Conservation (phyloP, 2,113 vertebrate species). For the Pelecanus crispus region DNA sequence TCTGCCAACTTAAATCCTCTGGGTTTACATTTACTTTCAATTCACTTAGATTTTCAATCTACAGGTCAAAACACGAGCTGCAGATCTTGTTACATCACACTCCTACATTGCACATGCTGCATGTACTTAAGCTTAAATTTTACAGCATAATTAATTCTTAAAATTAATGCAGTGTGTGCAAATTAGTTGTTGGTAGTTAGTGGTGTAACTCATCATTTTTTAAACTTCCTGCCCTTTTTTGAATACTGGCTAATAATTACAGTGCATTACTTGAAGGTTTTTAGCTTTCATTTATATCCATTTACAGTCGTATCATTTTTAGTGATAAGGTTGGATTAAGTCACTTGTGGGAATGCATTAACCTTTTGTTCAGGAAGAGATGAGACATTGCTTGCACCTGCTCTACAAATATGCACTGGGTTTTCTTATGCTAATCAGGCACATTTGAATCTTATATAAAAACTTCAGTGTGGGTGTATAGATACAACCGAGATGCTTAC, state of each 20-base stretch:
- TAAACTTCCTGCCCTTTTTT: not conserved
- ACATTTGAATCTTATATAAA: conserved; percentile 54
- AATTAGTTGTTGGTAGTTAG: not conserved
- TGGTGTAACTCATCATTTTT: not conserved
- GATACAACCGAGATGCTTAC: conserved; percentile 47
- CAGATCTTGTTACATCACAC: not conserved
- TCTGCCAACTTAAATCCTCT: not conserved
- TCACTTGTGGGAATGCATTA: conserved; percentile 27
- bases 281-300: not conserved
- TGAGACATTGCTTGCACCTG: conserved; percentile 49
- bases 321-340: conserved; percentile 5
- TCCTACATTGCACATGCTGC: not conserved
- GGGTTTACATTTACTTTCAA: not conserved
- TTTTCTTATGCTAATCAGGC: conserved; percentile 57
- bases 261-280: not conserved
- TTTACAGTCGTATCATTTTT: not conserved
- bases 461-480: conserved; percentile 33
- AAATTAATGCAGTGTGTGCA: not conserved
- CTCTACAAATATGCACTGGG: conserved; percentile 15
- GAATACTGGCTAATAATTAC: not conserved
- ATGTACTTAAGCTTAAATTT: not conserved
- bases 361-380: conserved; percentile 53
- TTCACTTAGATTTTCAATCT: not conserved
- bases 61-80: not conserved
- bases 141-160: not conserved